Evolutionary conservation across 2,797 vertebrate genomes (phyloP).

Genomic region (Macropus fuliginosus): DNA sequence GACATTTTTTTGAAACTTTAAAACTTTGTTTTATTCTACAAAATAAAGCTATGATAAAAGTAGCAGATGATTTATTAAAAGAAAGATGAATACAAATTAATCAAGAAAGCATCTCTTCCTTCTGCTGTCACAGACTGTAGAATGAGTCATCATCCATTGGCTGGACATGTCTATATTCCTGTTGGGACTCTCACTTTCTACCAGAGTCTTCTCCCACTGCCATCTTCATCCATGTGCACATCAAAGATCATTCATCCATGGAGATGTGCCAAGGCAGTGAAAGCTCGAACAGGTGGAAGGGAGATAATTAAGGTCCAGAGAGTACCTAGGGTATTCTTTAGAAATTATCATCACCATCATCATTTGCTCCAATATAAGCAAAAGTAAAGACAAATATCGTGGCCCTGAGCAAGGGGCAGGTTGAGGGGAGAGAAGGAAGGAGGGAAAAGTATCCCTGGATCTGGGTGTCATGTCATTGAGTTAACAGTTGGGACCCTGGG

Average conservation of each 20-base stretch:
- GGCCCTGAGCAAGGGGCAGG: background rate
- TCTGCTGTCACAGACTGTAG: background rate
- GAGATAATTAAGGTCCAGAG: background rate
- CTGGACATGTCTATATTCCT: background rate
- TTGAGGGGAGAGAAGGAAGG: background rate
- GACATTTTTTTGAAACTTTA: background rate
- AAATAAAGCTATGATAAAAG: constrained; percentile 5
- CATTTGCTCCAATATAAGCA: background rate
- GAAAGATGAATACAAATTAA: background rate
- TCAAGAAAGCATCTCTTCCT: constrained; percentile 18
- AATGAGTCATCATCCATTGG: background rate
- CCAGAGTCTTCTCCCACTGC: background rate
- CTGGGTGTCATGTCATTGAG: background rate
- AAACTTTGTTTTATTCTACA: constrained; percentile 24
- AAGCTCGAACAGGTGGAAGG: background rate
- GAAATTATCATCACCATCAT: background rate
- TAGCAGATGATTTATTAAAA: background rate
- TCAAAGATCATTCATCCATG: background rate
- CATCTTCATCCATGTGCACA: background rate
- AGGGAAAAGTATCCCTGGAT: accelerated
- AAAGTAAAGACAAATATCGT: background rate
- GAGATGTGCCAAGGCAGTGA: background rate
- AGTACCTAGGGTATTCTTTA: background rate
- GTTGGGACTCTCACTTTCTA: background rate
- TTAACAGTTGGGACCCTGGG: background rate